Evolutionary conservation across 2,888 invertebrate species (phyloP), one percentile per base, ranked within the genome.

Genomic region (Drosophila birchii): DNA sequence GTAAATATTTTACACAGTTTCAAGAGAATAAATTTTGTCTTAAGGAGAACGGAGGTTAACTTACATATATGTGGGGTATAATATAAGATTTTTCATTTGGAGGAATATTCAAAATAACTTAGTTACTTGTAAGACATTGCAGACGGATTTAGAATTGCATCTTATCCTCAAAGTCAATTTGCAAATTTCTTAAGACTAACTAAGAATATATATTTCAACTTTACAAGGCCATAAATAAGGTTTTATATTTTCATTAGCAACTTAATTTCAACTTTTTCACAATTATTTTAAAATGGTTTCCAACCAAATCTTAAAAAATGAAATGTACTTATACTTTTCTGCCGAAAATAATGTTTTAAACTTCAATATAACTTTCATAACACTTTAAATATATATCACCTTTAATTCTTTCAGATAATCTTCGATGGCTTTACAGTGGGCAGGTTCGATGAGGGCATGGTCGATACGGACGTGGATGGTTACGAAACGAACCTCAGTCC

Each of bases 351-450:
- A 18, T 29, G 6, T 14, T 23, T 14, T 14, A 23, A 23, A 0
- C 12, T 20, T 29, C 26, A n/a, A n/a, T 26, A n/a, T 47, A n/a
- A n/a, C n/a, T n/a, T n/a, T n/a, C n/a, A 47, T 11, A 14, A 3
- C 18, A 32, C 8, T n/a, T 18, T 47, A 2, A 29, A 41, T 14
- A 56, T 41, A 20, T 34, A 53, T 60, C 5, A 43, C 16, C 9
- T 56, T 29, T 36, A 43, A 20, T 63, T 55, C 59, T 86, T 79
- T 23, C 94, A 95, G 95, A 94, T 97, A 68, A 95, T 97, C 79
- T 97, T 97, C 94, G 97, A 97, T 91, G 96, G 96, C 89, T 97
- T 97, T 93, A 96, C 96, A 90, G 95, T 97, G 83, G 97, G 97
- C 3, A 95, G 96, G 57, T 96, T 96, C 92, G 96, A 96, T 90